A percentile compares a stretch with the other conserved stretches of the same genome.
Conservation (phyloP, 2,113 vertebrate species). For the Melierax canorus region DNA sequence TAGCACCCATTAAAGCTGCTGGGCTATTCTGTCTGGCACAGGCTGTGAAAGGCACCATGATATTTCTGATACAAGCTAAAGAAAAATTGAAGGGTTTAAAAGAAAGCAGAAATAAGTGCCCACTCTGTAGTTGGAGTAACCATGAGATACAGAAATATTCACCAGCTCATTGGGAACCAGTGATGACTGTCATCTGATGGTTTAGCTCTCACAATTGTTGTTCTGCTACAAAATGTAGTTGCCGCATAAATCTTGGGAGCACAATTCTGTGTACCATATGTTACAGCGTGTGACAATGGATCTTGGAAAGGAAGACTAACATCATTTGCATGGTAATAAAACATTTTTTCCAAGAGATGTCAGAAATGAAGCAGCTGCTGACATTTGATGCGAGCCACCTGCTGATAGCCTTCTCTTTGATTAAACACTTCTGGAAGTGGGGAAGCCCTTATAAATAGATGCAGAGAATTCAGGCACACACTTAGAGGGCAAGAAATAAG, state of each 20-base stretch:
- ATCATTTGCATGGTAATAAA: constrained; percentile 44
- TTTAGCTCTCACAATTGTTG: background rate
- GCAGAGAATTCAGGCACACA: background rate
- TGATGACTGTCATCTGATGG: background rate
- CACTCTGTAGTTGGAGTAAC: background rate
- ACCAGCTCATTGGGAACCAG: background rate
- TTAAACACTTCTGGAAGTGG: background rate
- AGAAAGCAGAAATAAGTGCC: background rate
- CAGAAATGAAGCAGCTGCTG: background rate
- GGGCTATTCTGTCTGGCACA: background rate
- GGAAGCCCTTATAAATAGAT: constrained; percentile 30
- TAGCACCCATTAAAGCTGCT: background rate
- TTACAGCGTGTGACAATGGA: background rate
- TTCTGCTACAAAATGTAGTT: background rate
- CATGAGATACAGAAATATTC: background rate
- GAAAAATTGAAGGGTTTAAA: background rate
- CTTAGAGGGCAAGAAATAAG: background rate
- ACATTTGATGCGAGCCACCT: constrained; percentile 16
- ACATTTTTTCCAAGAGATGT: background rate
- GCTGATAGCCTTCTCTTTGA: constrained; percentile 25
- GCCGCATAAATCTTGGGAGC: background rate
- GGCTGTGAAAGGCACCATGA: background rate
- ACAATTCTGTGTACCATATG: background rate
- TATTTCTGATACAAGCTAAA: background rate
- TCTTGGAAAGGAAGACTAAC: background rate